phyloP scores from a whole-genome alignment of 2,797 vertebrate genomes.

The Acipenser transmontanus region DNA sequence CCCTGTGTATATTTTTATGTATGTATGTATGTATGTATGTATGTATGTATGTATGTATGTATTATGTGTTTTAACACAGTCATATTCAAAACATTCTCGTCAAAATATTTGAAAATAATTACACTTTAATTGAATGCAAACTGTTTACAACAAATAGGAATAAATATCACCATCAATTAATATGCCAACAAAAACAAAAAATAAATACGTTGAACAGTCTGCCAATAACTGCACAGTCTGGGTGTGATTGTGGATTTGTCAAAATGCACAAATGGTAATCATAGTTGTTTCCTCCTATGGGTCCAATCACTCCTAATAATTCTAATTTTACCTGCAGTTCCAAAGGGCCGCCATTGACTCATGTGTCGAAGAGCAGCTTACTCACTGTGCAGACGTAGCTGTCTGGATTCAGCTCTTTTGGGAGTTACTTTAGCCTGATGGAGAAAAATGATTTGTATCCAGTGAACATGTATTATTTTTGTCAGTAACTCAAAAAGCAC shows the following conservation, averaged over 20 bases:
- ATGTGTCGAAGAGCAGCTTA: background rate
- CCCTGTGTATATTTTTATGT: too few relatives aligned
- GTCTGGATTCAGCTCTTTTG: constrained; percentile 8
- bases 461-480: background rate
- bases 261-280: background rate
- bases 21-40: background rate
- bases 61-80: background rate
- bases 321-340: constrained; percentile 5
- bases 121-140: constrained; percentile 3
- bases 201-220: too few relatives aligned
- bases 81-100: background rate
- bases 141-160: too few relatives aligned
- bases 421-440: constrained; percentile 8
- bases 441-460: constrained; percentile 6
- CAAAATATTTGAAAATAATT: background rate
- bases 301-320: constrained; percentile 8
- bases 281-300: constrained; percentile 8
- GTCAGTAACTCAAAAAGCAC: background rate
- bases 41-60: background rate
- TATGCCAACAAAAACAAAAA: too few relatives aligned
- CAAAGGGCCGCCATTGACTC: background rate
- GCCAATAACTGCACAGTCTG: too few relatives aligned
- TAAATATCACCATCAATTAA: too few relatives aligned
- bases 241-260: background rate
- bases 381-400: background rate